These are phyloP conservation scores for Rhynchophorus ferrugineus DNA, from an alignment of 1,140 invertebrate species.

Conservation along the genomic window DNA sequence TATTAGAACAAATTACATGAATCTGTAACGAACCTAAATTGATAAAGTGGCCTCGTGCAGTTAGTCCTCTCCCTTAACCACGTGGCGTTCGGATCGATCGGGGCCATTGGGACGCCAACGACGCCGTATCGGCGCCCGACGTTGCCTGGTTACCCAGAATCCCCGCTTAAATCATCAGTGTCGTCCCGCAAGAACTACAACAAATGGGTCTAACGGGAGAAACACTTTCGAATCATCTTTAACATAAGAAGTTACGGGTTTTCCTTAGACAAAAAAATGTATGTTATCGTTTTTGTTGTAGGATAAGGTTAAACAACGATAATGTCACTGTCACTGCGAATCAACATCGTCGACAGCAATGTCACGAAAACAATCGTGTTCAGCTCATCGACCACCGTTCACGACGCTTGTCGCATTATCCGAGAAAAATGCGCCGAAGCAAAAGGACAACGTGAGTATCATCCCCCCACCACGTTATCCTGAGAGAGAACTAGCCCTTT, in stretches of 20 bases:
- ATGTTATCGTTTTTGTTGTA: conserved; percentile 7
- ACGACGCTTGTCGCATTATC: conserved; percentile 92
- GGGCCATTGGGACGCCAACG: conserved; percentile 21
- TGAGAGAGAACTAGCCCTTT: neutral
- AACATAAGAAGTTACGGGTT: too few relatives aligned
- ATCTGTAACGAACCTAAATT: too few relatives aligned
- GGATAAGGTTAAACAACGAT: conserved; percentile 5
- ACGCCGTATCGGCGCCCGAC: conserved; percentile 28
- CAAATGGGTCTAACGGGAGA: too few relatives aligned
- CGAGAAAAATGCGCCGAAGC: conserved; percentile 89
- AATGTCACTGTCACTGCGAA: conserved; percentile 84
- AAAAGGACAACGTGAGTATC: conserved; percentile 68
- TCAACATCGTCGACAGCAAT: conserved; percentile 84
- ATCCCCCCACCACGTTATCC: too few relatives aligned
- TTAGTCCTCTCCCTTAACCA: conserved; percentile 1
- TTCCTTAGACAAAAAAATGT: too few relatives aligned
- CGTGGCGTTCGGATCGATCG: conserved; percentile 5
- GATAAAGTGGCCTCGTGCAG: neutral
- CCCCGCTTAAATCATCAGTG: conserved; percentile 28
- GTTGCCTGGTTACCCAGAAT: conserved; percentile 36
- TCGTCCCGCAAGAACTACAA: conserved; percentile 20
- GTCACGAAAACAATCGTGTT: conserved; percentile 98
- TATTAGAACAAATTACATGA: too few relatives aligned
- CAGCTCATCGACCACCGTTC: conserved; percentile 86
- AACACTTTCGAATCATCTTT: too few relatives aligned